Percentiles rank a stretch among this genome's conserved stretches.
phyloP scores from a whole-genome alignment of 2,113 vertebrate species.

The Corythoichthys intestinalis region DNA sequence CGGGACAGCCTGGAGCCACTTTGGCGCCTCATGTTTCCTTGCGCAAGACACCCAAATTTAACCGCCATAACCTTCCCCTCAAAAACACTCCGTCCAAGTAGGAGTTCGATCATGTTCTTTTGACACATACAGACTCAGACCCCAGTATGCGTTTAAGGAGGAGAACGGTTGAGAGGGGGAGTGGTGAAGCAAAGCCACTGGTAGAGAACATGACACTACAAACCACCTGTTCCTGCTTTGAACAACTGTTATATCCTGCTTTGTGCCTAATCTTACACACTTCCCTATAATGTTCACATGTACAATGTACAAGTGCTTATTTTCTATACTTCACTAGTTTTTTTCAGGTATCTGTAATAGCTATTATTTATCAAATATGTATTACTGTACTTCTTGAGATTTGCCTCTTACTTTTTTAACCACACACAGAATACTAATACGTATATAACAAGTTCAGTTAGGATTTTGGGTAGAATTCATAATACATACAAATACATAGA shows the following conservation, averaged over 20 bases:
- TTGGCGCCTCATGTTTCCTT: constrained; percentile 54
- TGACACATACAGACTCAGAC: constrained; percentile 9
- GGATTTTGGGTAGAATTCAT: too few relatives aligned
- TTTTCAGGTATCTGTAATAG: neutral
- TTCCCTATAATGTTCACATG: neutral
- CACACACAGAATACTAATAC: too few relatives aligned
- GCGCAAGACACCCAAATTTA: constrained; percentile 39
- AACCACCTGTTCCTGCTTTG: constrained; percentile 53
- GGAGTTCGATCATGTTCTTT: constrained; percentile 12
- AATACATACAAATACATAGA: too few relatives aligned
- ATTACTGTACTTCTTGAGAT: too few relatives aligned
- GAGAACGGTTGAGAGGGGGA: neutral
- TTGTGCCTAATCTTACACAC: constrained; percentile 1
- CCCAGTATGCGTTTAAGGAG: neutral
- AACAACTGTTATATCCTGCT: constrained; percentile 51
- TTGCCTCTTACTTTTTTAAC: too few relatives aligned
- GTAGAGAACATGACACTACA: constrained; percentile 37
- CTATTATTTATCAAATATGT: too few relatives aligned
- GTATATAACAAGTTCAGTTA: too few relatives aligned
- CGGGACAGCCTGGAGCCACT: constrained; percentile 30
- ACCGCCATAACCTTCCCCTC: constrained; percentile 3
- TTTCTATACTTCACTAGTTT: constrained; percentile 6
- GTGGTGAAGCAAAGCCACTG: constrained; percentile 24
- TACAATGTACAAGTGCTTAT: neutral
- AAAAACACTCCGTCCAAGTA: neutral